Base-by-base conservation (phyloP, 2,888 invertebrate genomes). In the Argynnis bischoffii region DNA sequence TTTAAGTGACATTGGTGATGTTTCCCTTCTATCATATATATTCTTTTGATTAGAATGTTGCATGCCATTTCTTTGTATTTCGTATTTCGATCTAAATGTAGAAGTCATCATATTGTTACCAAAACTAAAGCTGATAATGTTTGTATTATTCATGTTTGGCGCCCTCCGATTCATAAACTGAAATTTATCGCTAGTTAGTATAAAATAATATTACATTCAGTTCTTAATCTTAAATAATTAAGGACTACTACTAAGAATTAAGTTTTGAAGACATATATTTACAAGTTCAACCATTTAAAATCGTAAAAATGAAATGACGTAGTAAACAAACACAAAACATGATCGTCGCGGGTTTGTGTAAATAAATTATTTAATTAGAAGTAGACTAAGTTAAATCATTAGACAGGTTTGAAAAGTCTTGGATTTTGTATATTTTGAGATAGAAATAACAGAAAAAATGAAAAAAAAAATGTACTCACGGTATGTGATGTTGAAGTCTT, bases 81-180 rank as follows among this genome's bases (percentile, higher is more conserved):
- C 80, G 67, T 79, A 79, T 63, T 82, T 84, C 14, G 84, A 79
- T 78, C 78, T 79, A 77, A 83, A 81, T 46, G 80, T 80, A 46
- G 85, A 84, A 21, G 81, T 79, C 66, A 80, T 70, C 50, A 77
- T 72, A 63, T 82, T 82, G 70, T 77, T 79, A 69, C 57, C 26
- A 57, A 81, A 82, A 75, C 78, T 82, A 31, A 81, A 66, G 69
- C 79, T 80, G 0, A 77, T 77, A 48, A 81, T 72, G 65, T 81
- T 81, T 35, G 74, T 74, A 48, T 65, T 76, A 53, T 76, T 82
- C 65, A 78, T 75, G 51, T 83, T 81, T 6, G 88, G 87, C 1
- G 88, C 88, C 65, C 77, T 82, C 1, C 79, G 83, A 73, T 77
- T 78, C 11, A 86, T 73, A 53, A 75, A 81, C 90, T 89, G 80